phyloP scores from a whole-genome alignment of 2,113 vertebrate species.

The Poeciliopsis turrubarensis region DNA sequence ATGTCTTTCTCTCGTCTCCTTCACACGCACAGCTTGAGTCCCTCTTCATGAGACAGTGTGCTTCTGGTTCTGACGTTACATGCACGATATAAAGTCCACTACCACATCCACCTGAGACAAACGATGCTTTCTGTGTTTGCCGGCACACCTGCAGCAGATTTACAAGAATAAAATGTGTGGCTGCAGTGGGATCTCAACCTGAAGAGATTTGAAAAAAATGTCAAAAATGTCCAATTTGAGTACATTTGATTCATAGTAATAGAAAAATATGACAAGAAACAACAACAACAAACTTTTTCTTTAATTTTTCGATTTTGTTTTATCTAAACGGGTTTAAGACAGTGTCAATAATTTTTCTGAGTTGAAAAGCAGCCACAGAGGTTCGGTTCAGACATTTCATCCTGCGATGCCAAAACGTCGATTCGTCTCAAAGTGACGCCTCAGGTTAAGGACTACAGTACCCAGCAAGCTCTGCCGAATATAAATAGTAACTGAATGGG shows the following conservation, averaged over 20 bases:
- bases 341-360: too few species aligned
- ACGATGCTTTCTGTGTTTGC: background rate
- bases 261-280: background rate
- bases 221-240: background rate
- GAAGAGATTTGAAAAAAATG: background rate
- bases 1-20: constrained; percentile 44
- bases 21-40: constrained; percentile 60
- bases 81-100: constrained; percentile 24
- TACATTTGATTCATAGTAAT: background rate
- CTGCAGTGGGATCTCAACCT: background rate
- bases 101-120: background rate
- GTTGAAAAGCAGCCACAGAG: too few species aligned
- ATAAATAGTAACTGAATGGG: constrained; percentile 71
- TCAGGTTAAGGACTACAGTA: constrained; percentile 61
- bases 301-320: too few species aligned
- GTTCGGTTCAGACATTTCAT: too few species aligned
- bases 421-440: too few species aligned
- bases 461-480: constrained; percentile 65
- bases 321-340: too few species aligned
- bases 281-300: too few species aligned
- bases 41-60: constrained; percentile 21
- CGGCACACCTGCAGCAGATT: background rate
- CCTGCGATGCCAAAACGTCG: too few species aligned
- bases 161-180: background rate
- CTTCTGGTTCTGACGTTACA: constrained; percentile 69